A percentile compares a stretch with the other conserved stretches of the same genome.
Evolutionary conservation across 2,113 vertebrate genomes (phyloP).

Genomic region (Centropristis striata): DNA sequence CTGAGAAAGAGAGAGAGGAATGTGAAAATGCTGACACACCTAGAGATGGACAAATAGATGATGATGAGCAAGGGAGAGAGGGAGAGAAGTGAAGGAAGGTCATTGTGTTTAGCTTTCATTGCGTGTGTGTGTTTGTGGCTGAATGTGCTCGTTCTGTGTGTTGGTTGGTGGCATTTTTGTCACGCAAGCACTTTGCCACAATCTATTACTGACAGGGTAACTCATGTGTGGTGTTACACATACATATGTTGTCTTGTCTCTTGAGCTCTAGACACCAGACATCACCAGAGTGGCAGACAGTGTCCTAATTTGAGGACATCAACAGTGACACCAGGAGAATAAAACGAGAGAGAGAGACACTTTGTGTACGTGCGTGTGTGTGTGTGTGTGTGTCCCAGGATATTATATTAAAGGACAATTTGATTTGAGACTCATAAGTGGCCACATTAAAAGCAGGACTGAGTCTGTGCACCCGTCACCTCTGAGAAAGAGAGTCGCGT

Average conservation of each 20-base stretch:
- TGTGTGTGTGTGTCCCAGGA: not conserved
- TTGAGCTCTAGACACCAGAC: conserved; percentile 8
- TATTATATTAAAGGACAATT: conserved; percentile 41
- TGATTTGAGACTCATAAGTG: conserved; percentile 49
- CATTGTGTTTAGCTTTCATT: conserved; percentile 6
- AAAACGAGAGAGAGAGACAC: not conserved
- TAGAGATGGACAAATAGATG: conserved; percentile 34
- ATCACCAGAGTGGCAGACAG: conserved; percentile 1
- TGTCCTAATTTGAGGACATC: conserved; percentile 26
- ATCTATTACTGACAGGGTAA: not conserved
- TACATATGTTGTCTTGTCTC: not conserved
- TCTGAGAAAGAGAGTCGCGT: conserved; percentile 13
- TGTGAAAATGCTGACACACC: conserved; percentile 18
- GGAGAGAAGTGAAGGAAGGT: conserved; percentile 4
- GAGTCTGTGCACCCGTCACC: conserved; percentile 30
- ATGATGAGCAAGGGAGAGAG: conserved; percentile 29
- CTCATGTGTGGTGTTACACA: not conserved
- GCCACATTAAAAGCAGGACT: conserved; percentile 32
- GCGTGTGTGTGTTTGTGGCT: not conserved
- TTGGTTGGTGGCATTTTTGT: conserved; percentile 13
- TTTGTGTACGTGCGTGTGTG: not conserved
- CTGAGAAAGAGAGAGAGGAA: not conserved
- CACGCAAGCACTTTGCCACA: conserved; percentile 12
- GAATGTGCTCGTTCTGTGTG: not conserved
- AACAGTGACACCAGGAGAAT: conserved; percentile 17